Evolutionary conservation across 2,888 invertebrate species (phyloP).

Genomic region (Limnephilus marmoratus): DNA sequence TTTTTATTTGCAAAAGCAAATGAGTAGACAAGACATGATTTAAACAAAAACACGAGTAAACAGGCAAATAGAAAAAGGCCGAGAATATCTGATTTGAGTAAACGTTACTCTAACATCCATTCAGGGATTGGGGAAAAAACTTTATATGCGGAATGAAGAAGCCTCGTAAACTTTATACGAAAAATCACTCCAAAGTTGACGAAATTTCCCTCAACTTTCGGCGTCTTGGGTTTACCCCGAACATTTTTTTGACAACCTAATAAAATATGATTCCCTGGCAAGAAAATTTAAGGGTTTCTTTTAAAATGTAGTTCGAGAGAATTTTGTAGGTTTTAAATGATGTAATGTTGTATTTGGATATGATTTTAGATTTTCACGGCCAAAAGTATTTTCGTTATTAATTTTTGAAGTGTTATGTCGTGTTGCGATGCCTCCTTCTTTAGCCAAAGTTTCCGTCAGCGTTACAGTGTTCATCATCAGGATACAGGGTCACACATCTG

Average conservation of each 20-base stretch:
- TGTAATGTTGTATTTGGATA: background rate
- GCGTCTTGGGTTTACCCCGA: slow-evolving; percentile 3
- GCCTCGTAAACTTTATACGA: slow-evolving; percentile 16
- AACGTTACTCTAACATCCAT: background rate
- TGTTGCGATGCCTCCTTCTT: too few relatives aligned
- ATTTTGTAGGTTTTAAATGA: background rate
- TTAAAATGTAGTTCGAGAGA: background rate
- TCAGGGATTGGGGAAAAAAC: background rate
- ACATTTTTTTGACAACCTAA: slow-evolving; percentile 28
- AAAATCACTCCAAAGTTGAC: slow-evolving; percentile 32
- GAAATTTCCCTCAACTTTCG: slow-evolving; percentile 16
- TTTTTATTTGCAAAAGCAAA: background rate
- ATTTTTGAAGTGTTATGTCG: too few relatives aligned
- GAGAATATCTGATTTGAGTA: background rate
- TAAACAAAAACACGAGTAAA: background rate
- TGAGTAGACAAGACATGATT: background rate
- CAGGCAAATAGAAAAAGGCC: background rate
- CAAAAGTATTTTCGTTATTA: too few relatives aligned
- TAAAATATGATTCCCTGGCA: background rate
- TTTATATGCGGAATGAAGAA: slow-evolving; percentile 24
- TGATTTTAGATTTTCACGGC: too few relatives aligned
- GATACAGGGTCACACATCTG: too few relatives aligned
- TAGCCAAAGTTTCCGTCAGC: too few relatives aligned
- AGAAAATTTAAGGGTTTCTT: background rate
- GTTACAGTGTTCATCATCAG: too few relatives aligned